Evolutionary conservation across 2,113 vertebrate species (phyloP), one percentile per base, ranked within the genome.

Genomic region (Marmota monax): DNA sequence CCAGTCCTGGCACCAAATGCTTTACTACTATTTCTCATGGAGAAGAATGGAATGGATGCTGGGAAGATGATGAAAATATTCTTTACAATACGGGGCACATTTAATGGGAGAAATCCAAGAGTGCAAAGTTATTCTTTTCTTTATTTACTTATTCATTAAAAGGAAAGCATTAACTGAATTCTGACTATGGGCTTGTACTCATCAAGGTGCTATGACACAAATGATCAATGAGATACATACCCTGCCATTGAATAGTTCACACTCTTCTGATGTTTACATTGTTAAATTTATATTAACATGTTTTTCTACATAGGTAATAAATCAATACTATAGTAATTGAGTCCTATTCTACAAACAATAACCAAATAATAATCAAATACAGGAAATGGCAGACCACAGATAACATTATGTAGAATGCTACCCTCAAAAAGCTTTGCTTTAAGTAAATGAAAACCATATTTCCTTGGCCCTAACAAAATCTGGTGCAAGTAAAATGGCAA

Each of bases 261-360:
- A 58, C 5, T 34, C 14, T 84, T 22, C 48, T 86, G 27, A 48
- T 69, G 53, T 37, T 77, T 78, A 82, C 37, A 70, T 20, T 56
- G 39, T 63, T 92, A 69, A 79, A 37, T 69, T 79, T 58, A 72
- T 88, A 74, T 53, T 76, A 56, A 73, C 7, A 51, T 7, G 13
- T n/a, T 42, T 72, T 78, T 65, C 72, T 61, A 78, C 12, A 58
- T 73, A 78, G 53, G 82, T 61, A 63, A 72, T 76, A 92, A 51
- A 84, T 79, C 11, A 84, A 86, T 32, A 65, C 53, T 90, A 17
- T 10, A 90, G 51, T 72, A 63, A 83, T 84, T 77, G 70, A 84
- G 72, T 88, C n/a, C 56, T 74, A 37, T 10, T 96, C 80, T 94
- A 84, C 2, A n/a, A 92, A 74, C 77, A 88, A 93, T 65, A 92